Base-by-base conservation (phyloP, 2,113 vertebrate species). In the Triplophysa dalaica region DNA sequence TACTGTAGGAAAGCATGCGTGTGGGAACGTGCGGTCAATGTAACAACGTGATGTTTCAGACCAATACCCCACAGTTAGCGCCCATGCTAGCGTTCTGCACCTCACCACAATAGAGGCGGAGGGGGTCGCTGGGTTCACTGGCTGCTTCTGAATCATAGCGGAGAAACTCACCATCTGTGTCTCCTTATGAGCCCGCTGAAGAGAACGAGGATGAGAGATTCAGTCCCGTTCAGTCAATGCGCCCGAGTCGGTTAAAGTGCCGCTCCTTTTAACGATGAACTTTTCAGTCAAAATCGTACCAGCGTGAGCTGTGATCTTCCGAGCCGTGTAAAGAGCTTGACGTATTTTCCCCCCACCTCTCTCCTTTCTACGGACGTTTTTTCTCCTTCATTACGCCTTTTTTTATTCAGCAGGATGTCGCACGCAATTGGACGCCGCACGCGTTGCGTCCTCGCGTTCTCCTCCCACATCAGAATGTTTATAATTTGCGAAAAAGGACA, bases 81-180 rank as follows among this genome's bases (percentile, higher is more conserved):
- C 45, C 7, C 77, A n/a, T 61, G 82, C 78, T 78, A 83, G 82
- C 84, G 26, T 65, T 84, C 86, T 83, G 84, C 85, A 86, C 76
- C 89, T 88, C 86, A 84, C 83, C 84, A 86, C 79, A 87, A 84
- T 86, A 81, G 79, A 85, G 45, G 45, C n/a, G 16, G 75, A 56
- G 81, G 33, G 86, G 80, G 83, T 76, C 84, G 62, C 81, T 81
- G 74, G 82, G 82, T 81, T 70, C 85, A 66, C 81, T 82, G 83
- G 72, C 87, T 83, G 85, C 84, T 68, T 84, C 83, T 78, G n/a
- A 79, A 75, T 66, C 45, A 72, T 21, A 80, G 72, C 41, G 60
- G 24, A 84, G 14, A 6, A 86, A 88, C 92, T 93, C 87, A 93
- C 93, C 92, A 93, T 93, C 89, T 91, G 89, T 50, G 74, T 78